Conservation (phyloP, 1,140 invertebrate species). For the Heliconius eleuchia region DNA sequence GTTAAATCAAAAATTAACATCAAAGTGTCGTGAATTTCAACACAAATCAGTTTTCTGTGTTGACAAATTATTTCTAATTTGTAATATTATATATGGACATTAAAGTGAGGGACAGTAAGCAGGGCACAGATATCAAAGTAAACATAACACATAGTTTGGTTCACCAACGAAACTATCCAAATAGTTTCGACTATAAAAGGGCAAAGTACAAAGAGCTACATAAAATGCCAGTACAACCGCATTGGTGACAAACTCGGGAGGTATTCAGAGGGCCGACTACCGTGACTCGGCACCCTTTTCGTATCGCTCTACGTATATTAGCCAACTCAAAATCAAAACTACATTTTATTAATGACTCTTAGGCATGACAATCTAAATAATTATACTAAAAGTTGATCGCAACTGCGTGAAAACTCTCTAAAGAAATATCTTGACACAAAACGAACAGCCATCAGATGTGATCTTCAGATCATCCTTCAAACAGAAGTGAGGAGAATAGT, state of each 20-base stretch:
- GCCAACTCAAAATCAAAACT: constrained; percentile 79
- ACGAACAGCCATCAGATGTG: constrained; percentile 73
- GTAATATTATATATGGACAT: not conserved
- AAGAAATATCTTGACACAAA: constrained; percentile 56
- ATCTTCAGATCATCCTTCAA: constrained; percentile 72
- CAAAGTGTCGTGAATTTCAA: not conserved
- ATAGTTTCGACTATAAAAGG: constrained; percentile 75
- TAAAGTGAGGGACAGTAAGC: constrained; percentile 29
- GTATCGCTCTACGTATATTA: constrained; percentile 72
- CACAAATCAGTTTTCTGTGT: no score
- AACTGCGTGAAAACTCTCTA: constrained; percentile 59
- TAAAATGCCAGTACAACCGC: constrained; percentile 77
- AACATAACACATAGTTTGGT: constrained; percentile 66
- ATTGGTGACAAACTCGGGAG: constrained; percentile 75
- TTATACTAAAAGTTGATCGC: constrained; percentile 65
- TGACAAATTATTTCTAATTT: not conserved
- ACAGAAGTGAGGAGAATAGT: constrained; percentile 72
- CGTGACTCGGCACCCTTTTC: constrained; percentile 71
- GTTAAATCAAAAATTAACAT: not conserved
- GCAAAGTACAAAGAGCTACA: constrained; percentile 77
- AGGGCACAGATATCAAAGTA: constrained; percentile 59
- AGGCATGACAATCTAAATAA: constrained; percentile 78
- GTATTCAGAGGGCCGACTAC: constrained; percentile 68
- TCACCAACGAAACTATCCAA: constrained; percentile 68
- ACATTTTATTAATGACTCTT: constrained; percentile 77